phyloP scores from a whole-genome alignment of 2,888 invertebrate species.

The Branchinecta sandiegonensis region DNA sequence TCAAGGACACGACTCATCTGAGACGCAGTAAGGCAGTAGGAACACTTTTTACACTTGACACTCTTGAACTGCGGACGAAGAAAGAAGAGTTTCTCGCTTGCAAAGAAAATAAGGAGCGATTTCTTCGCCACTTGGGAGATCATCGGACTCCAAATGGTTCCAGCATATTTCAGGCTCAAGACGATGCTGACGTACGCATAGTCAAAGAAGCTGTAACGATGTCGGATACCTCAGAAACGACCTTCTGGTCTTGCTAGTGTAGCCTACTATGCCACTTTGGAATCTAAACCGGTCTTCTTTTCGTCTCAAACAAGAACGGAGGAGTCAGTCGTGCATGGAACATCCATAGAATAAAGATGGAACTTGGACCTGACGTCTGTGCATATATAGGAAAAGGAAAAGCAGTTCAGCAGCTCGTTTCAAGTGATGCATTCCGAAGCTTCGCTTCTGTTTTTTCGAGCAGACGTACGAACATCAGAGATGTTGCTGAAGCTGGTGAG shows the following conservation, averaged over 20 bases:
- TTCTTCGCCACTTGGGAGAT: not conserved
- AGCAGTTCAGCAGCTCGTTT: not conserved
- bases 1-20: not conserved
- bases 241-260: too few relatives aligned
- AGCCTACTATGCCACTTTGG: too few relatives aligned
- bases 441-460: not conserved
- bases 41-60: not conserved
- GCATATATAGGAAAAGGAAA: not conserved
- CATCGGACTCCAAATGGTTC: not conserved
- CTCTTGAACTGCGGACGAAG: not conserved
- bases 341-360: not conserved
- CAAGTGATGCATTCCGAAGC: not conserved
- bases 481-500: not conserved
- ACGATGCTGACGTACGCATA: not conserved
- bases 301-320: not conserved
- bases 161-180: not conserved
- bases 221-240: too few relatives aligned
- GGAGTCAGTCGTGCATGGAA: not conserved
- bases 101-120: not conserved
- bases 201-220: too few relatives aligned
- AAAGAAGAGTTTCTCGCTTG: slow-evolving; percentile 3
- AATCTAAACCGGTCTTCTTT: not conserved
- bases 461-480: not conserved
- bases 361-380: slow-evolving; percentile 3
- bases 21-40: not conserved